phyloP scores from a whole-genome alignment of 2,113 vertebrate species.

The Cricetomys ansorgei region DNA sequence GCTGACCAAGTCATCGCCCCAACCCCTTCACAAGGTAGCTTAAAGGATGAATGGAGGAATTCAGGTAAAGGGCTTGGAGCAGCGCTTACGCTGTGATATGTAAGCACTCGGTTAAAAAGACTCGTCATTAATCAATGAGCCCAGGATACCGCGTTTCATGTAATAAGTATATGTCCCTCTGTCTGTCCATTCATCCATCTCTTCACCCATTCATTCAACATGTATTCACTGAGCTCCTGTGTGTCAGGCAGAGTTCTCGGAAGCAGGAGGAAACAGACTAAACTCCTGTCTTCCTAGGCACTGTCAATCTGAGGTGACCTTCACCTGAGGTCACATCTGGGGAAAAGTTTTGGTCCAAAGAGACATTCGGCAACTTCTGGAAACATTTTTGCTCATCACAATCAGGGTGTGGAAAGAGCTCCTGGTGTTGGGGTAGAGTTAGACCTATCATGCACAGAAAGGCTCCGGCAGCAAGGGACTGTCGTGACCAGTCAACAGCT shows the following conservation, averaged over 20 bases:
- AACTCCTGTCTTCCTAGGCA: rapidly evolving
- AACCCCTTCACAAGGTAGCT: background rate
- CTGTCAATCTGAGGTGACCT: background rate
- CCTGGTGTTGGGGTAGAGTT: conserved; percentile 3
- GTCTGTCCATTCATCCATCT: background rate
- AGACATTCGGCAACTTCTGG: background rate
- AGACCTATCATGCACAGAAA: background rate
- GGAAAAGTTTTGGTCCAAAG: no score
- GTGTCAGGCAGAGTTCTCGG: background rate
- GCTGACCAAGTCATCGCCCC: background rate
- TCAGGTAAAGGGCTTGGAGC: background rate
- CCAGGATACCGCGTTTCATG: no score
- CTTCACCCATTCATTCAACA: background rate
- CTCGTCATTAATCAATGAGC: background rate
- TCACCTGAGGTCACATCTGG: no score
- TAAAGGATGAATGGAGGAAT: background rate
- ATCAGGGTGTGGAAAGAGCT: background rate
- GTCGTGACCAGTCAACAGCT: no score
- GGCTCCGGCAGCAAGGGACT: background rate
- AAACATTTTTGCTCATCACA: background rate
- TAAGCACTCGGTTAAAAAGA: background rate
- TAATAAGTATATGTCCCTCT: background rate
- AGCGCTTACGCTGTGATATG: rapidly evolving
- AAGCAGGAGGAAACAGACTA: background rate
- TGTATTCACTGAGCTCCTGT: background rate